Conservation (phyloP, 92 coral and sea anemone species). For the Zoanthus sansibaricus region DNA sequence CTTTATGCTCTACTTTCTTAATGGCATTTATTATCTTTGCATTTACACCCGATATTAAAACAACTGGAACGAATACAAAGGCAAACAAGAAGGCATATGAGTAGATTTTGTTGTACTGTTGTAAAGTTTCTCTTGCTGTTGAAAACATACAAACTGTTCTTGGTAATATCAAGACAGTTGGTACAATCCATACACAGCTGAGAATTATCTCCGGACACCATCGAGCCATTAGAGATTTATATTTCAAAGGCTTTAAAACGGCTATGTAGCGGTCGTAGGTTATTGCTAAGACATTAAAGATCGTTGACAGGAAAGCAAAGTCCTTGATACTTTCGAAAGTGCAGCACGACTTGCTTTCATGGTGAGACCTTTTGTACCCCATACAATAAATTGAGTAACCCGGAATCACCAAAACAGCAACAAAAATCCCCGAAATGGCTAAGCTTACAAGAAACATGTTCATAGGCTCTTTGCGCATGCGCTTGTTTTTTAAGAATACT, state of each 20-base stretch:
- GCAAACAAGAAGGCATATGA: neutral
- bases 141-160: neutral
- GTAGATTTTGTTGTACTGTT: neutral
- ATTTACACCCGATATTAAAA: neutral
- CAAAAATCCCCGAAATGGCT: constrained; percentile 14
- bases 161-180: neutral
- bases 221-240: neutral
- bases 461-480: constrained; percentile 12
- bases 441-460: constrained; percentile 25
- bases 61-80: neutral
- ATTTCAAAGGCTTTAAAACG: constrained; percentile 16
- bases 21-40: neutral
- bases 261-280: constrained; percentile 24
- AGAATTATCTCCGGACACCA: neutral
- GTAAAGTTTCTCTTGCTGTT: neutral
- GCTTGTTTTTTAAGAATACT: neutral
- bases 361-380: neutral
- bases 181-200: neutral
- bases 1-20: neutral
- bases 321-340: constrained; percentile 6
- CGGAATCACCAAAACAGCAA: constrained; percentile 11
- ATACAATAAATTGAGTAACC: neutral
- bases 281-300: constrained; percentile 19
- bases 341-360: neutral
- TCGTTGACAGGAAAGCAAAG: constrained; percentile 17